Evolutionary conservation across 2,888 invertebrate genomes (phyloP), one percentile per base, ranked within the genome.

Genomic region (Platycheirus rosarum): DNA sequence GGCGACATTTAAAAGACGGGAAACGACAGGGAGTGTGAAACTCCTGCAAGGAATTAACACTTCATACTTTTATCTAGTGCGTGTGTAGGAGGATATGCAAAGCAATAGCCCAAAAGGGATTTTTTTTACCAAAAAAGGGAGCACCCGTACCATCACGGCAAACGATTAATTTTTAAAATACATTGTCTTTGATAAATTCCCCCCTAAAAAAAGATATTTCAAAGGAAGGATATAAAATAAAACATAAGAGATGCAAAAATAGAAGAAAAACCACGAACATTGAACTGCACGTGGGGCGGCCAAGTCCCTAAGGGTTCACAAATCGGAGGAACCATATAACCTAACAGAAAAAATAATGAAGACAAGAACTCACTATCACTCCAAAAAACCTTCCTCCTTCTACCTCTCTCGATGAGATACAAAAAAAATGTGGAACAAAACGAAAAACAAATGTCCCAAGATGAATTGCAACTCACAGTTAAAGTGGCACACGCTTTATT

Each of bases 401-500:
- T 57, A 65, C 63, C 26, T 69, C 32, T 44, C n/a, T 29, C 18
- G 11, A 42, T 13, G 26, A 55, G n/a, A 60, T 1, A 42, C 16
- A 29, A 35, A 3, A 9, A 44, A 23, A 26, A 49, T 26, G 3
- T 46, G 6, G 23, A 44, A 68, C 62, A 76, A 78, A 70, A 60
- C 62, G 80, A 76, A 70, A 76, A 80, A 76, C 80, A 80, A 80
- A 80, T 80, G 80, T 76, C 66, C 77, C 82, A 77, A 77, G 80
- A 85, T 71, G 80, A 79, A 84, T 77, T 77, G 74, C 76, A 74
- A 74, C 75, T 84, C 75, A 84, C 84, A 73, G 80, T 77, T 80
- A 77, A 85, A 82, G 70, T 84, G 84, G 84, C 85, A 85, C 65
- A 70, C 84, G 78, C 76, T 85, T 85, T 82, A 85, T 84, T 76